Conservation (phyloP, 2,888 invertebrate genomes). For the Zeuzera pyrina region DNA sequence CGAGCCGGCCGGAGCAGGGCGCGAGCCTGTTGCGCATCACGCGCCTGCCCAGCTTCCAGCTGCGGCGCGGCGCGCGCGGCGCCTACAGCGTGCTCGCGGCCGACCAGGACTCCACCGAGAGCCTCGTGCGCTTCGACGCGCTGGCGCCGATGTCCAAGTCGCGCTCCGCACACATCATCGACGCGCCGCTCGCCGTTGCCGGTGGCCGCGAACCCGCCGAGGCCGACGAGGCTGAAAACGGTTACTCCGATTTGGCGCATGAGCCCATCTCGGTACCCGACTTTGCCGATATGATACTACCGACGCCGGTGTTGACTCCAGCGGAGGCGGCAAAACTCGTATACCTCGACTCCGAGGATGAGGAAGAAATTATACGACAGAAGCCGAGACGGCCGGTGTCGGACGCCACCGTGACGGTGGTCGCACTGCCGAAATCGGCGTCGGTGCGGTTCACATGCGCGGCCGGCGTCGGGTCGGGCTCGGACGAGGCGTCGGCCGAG, state of each 20-base stretch:
- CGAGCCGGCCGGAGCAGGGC: conserved; percentile 44
- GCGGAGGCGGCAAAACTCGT: conserved; percentile 79
- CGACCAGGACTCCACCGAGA: conserved; percentile 78
- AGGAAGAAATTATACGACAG: conserved; percentile 49
- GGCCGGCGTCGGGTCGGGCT: conserved; percentile 57
- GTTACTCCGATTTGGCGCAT: conserved; percentile 63
- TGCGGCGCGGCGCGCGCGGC: conserved; percentile 78
- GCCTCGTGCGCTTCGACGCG: conserved; percentile 53
- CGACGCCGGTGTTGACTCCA: conserved; percentile 78
- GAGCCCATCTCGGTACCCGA: conserved; percentile 84
- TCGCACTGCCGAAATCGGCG: conserved; percentile 71
- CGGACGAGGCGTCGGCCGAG: conserved; percentile 73
- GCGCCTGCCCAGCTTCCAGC: conserved; percentile 79
- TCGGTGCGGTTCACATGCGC: conserved; percentile 72
- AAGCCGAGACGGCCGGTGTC: conserved; percentile 22
- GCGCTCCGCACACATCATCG: conserved; percentile 72
- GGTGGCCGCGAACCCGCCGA: conserved; percentile 35
- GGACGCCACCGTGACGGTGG: conserved; percentile 47
- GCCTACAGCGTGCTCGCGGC: conserved; percentile 79
- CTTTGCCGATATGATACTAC: conserved; percentile 76
- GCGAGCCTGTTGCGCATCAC: conserved; percentile 75
- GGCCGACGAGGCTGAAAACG: conserved; percentile 33
- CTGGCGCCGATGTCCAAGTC: conserved; percentile 63
- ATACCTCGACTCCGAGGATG: conserved; percentile 80
- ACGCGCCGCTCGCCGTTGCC: conserved; percentile 42